Percentiles rank a stretch among this genome's conserved stretches.
Conservation (phyloP, 2,888 invertebrate species). For the Sphaeridia pumilis region DNA sequence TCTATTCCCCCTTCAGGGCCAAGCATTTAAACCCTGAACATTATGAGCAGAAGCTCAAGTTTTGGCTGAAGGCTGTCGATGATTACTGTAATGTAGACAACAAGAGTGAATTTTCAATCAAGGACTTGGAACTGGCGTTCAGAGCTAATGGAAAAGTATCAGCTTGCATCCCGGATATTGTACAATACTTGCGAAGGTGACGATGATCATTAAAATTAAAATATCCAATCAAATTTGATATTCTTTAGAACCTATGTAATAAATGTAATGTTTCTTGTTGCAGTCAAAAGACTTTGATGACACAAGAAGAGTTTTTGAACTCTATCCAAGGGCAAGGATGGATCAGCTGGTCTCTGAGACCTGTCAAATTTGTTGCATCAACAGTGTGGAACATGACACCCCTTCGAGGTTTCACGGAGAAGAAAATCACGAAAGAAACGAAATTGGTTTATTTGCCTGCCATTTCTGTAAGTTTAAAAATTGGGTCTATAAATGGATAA, state of each 20-base stretch:
- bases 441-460: conserved; percentile 12
- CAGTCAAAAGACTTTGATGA: conserved; percentile 2
- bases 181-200: conserved; percentile 14
- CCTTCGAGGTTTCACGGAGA: conserved; percentile 3
- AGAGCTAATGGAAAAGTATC: conserved; percentile 7
- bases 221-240: neutral
- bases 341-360: conserved; percentile 15
- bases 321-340: conserved; percentile 9
- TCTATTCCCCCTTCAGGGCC: conserved; percentile 29
- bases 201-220: neutral
- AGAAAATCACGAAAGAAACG: conserved; percentile 11
- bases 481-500: neutral
- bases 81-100: conserved; percentile 18
- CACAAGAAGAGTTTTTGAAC: conserved; percentile 9
- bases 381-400: conserved; percentile 12
- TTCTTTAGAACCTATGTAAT: neutral
- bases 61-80: conserved; percentile 29
- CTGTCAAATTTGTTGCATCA: conserved; percentile 9
- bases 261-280: neutral
- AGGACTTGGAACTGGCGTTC: conserved; percentile 14
- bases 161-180: conserved; percentile 15
- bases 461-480: conserved; percentile 10
- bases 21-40: conserved; percentile 27
- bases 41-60: conserved; percentile 29
- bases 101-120: conserved; percentile 8